Evolutionary conservation across 1,140 invertebrate species (phyloP), one percentile per base, ranked within the genome.

Genomic region (Pogonognathellus flavescens): DNA sequence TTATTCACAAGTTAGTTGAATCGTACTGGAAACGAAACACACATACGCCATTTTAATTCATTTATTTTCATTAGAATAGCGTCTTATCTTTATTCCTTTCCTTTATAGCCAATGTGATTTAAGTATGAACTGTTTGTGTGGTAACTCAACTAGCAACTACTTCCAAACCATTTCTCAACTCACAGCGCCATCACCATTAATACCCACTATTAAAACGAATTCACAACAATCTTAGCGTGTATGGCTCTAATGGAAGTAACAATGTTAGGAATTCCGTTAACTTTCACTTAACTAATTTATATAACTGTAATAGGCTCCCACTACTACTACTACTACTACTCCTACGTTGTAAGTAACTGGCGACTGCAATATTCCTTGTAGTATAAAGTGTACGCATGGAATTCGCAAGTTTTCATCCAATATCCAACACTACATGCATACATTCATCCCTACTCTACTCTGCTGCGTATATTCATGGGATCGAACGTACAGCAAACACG

Each of bases 241-340:
- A 16, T 14, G 31, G 14, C 49, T 50, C 70, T 76, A 76, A 76
- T 50, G 41, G 31, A 50, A 76, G n/a, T 76, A 76, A 50, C 70
- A 76, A 50, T 50, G 14, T 31, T 50, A 76, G 25, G 31, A 76
- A 76, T 76, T 76, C 31, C 70, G 41, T 50, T 50, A 60, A 50
- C 70, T 76, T 76, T 49, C 70, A 76, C 70, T 76, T 76, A 3
- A 76, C 70, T 76, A 76, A 76, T 76, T 76, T 76, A 41, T 76
- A 76, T 50, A 76, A 49, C 31, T 49, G 14, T 6, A n/a, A 8
- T 41, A 14, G 20, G n/a, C 4, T 62, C 3, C 59, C 9, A 50
- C 70, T 41, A 41, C 16, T n/a, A n/a, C 70, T 50, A 41, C 31
- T n/a, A 57, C 41, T 16, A 10, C 70, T 50, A 76, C 25, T 49